phyloP scores from a whole-genome alignment of 2,797 vertebrate species.

The Orientallactaga sibirica region DNA sequence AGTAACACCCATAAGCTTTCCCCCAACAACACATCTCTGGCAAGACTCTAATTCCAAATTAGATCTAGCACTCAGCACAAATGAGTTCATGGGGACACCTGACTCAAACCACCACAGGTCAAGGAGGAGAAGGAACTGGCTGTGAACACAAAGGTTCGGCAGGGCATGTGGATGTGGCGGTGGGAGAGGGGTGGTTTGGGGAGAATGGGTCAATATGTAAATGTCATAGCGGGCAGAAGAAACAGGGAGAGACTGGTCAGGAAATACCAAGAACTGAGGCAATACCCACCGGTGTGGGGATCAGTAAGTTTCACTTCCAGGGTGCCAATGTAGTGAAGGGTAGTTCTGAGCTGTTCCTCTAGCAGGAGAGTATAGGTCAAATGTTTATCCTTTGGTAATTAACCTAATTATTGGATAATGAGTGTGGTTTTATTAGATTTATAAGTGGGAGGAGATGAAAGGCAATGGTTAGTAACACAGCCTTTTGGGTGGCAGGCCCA shows the following conservation, averaged over 20 bases:
- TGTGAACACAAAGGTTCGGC: no score
- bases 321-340: rapidly evolving
- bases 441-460: no score
- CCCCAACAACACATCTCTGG: no score
- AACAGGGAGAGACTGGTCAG: not conserved
- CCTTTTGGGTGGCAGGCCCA: not conserved
- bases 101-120: no score
- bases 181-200: no score
- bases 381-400: not conserved
- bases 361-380: not conserved
- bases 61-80: no score
- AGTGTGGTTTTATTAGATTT: not conserved
- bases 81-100: no score
- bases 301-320: not conserved
- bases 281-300: not conserved
- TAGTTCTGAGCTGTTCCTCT: not conserved
- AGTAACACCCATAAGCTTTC: no score
- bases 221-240: not conserved
- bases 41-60: no score
- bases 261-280: not conserved
- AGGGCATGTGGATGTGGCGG: not conserved
- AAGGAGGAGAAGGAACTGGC: no score
- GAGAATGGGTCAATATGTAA: not conserved
- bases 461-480: not conserved
- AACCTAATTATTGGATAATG: not conserved